Evolutionary conservation across 1,140 invertebrate species (phyloP), one percentile per base, ranked within the genome.

Genomic region (Pogonus chalceus): DNA sequence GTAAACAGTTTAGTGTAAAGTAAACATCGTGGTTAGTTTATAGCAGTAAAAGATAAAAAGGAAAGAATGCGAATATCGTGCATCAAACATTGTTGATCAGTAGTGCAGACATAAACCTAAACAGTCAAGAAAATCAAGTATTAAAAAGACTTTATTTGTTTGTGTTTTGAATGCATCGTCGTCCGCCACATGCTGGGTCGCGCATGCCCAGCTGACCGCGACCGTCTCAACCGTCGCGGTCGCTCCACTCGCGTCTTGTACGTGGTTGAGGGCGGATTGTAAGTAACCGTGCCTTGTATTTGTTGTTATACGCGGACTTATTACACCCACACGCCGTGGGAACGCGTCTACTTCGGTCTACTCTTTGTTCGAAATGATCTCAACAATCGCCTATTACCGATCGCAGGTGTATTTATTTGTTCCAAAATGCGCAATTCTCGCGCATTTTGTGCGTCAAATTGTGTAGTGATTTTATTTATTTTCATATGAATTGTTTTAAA

Each of bases 221-320:
- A 43, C 37, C 37, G 18, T 43, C 37, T 9, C n/a, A n/a, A n/a
- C n/a, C 22, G 49, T 39, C 20, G 24, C 35, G 23, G 37, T 58
- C 49, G 54, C 48, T 35, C 51, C 53, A 46, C 56, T 54, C 55
- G 23, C 35, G 24, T 23, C 46, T 35, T 18, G 26, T 51, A 37
- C 24, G 49, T 55, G 24, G 48, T 26, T 39, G 54, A 51, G 49
- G 48, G 48, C 35, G 53, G 22, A 16, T 35, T 21, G 24, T 37
- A 55, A 46, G 56, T 49, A 31, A 14, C 7, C 9, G 37, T 43
- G 9, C 18, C 18, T 43, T 43, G 37, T 43, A 7, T 3, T 43
- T 16, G 18, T 16, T 10, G 37, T 4, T 18, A 43, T 16, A 43
- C 26, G 26, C 4, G 14, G 26, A 7, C 37, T 18, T 43, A 12